Percentiles rank a stretch among this genome's conserved stretches.
These are phyloP conservation scores for Lithobates pipiens DNA, from an alignment of 2,797 vertebrate genomes.

Conservation along the genomic window DNA sequence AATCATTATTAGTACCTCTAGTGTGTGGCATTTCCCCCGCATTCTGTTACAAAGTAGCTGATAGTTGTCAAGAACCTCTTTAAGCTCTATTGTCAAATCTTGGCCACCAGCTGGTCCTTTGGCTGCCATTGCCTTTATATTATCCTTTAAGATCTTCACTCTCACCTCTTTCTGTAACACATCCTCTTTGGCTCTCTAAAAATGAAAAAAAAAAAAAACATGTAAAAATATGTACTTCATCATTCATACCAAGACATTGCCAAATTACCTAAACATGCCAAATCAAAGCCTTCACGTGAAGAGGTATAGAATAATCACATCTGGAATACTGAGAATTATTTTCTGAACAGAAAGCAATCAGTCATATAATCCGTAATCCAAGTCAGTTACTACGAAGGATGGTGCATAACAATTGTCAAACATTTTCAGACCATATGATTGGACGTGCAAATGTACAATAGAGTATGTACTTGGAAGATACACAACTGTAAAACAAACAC, in stretches of 20 bases:
- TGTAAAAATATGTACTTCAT: background rate
- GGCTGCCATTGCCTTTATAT: constrained; percentile 86
- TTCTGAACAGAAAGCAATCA: too few species aligned
- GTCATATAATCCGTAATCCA: too few species aligned
- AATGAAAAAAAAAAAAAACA: constrained; percentile 49
- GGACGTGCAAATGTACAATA: background rate
- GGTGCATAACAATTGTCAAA: too few species aligned
- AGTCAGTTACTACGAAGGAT: too few species aligned
- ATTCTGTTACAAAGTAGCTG: constrained; percentile 94
- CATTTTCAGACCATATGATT: too few species aligned
- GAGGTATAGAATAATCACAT: too few species aligned
- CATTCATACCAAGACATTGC: background rate
- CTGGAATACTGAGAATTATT: too few species aligned
- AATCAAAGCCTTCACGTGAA: too few species aligned
- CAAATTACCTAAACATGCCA: too few species aligned
- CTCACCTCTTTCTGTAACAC: constrained; percentile 97
- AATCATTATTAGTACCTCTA: constrained; percentile 82
- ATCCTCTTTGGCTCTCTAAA: constrained; percentile 96
- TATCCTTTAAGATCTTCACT: constrained; percentile 98
- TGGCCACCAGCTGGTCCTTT: constrained; percentile 82
- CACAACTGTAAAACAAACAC: background rate
- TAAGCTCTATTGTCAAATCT: constrained; percentile 83
- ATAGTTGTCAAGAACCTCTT: constrained; percentile 89
- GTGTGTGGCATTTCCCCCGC: constrained; percentile 93
- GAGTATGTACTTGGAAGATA: background rate